Evolutionary conservation across 1,140 invertebrate genomes (phyloP).

Genomic region (Venustaconcha ellipsiformis): DNA sequence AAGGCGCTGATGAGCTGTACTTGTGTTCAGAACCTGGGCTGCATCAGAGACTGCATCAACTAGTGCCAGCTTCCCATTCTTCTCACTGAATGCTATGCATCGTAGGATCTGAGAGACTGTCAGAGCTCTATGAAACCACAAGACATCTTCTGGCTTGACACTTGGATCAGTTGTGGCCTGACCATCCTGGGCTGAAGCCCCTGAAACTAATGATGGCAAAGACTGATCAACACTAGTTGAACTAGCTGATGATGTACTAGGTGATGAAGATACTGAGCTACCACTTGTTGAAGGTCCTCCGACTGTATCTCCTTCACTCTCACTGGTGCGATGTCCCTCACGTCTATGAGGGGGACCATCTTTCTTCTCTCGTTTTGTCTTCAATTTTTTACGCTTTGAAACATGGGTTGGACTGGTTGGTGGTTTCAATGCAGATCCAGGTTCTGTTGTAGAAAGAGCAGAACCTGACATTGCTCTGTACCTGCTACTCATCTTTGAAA

Average conservation of each 20-base stretch:
- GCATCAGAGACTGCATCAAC: conserved; percentile 59
- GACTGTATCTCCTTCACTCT: conserved; percentile 40
- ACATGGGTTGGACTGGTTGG: conserved; percentile 45
- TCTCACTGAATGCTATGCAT: conserved; percentile 55
- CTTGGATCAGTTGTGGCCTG: conserved; percentile 18
- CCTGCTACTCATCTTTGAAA: conserved; percentile 38
- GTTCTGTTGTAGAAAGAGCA: conserved; percentile 33
- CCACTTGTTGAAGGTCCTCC: conserved; percentile 11
- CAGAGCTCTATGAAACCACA: conserved; percentile 64
- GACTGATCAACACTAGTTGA: conserved; percentile 22
- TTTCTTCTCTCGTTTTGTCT: conserved; percentile 61
- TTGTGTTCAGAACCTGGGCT: conserved; percentile 40
- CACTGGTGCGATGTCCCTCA: conserved; percentile 41
- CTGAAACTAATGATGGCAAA: conserved; percentile 21
- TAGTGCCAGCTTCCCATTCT: conserved; percentile 50
- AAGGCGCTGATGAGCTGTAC: conserved; percentile 58
- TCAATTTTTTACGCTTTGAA: conserved; percentile 65
- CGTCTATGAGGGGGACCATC: conserved; percentile 34
- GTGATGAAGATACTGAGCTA: background rate
- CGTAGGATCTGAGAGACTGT: conserved; percentile 62
- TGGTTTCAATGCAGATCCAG: conserved; percentile 14
- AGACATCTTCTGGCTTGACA: conserved; percentile 61
- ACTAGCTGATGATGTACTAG: conserved; percentile 24
- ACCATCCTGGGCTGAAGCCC: conserved; percentile 1
- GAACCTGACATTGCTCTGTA: conserved; percentile 20